These are phyloP conservation scores for Natrix natrix DNA, from an alignment of 2,797 vertebrate species.

Conservation along the genomic window DNA sequence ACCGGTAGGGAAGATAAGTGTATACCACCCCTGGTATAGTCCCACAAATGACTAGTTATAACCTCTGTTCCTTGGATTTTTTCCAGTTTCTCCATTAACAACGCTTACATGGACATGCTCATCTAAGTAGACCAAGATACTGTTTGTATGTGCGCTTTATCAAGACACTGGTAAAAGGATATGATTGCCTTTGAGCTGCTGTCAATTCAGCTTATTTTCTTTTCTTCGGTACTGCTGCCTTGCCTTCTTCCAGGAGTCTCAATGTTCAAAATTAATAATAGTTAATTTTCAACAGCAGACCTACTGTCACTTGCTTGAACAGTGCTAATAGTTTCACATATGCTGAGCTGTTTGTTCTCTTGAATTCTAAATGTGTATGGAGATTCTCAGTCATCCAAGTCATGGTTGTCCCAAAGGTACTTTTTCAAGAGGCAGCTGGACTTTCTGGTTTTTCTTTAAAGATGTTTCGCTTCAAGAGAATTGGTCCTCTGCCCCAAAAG, in stretches of 20 bases:
- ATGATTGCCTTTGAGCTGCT: neutral
- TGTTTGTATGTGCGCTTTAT: neutral
- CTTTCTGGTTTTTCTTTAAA: too few relatives aligned
- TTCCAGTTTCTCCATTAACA: neutral
- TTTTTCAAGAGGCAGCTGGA: too few relatives aligned
- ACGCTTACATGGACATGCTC: neutral
- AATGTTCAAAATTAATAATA: neutral
- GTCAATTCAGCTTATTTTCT: neutral
- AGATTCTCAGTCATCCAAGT: too few relatives aligned
- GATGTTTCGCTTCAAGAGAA: too few relatives aligned
- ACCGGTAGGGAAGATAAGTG: too few relatives aligned
- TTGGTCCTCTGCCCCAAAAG: neutral
- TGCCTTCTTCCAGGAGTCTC: neutral
- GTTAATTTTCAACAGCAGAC: neutral
- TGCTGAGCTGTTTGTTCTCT: neutral
- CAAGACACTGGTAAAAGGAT: neutral
- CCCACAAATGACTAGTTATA: neutral
- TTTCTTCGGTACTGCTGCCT: neutral
- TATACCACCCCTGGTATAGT: too few relatives aligned
- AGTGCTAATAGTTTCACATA: neutral
- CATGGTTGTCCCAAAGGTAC: too few relatives aligned
- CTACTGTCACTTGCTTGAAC: neutral
- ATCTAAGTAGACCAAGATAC: neutral
- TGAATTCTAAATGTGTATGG: neutral
- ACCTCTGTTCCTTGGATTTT: neutral